Conservation (phyloP, 1,140 invertebrate genomes). For the Mycetomoellerius zeteki region DNA sequence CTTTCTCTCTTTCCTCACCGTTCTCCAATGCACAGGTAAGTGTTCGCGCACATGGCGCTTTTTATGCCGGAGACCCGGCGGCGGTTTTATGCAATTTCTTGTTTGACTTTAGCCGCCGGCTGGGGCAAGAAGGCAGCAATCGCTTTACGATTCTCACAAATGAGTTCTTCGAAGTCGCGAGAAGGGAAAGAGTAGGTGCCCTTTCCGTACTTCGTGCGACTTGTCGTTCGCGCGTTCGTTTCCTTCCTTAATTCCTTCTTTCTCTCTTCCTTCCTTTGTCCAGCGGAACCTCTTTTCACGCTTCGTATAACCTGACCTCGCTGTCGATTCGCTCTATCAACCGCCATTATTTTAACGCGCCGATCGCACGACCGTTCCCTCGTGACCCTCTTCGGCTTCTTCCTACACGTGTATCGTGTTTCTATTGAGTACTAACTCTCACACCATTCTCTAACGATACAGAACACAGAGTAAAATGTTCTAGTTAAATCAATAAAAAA, state of each 20-base stretch:
- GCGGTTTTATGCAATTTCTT: slow-evolving; percentile 76
- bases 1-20: not conserved
- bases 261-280: slow-evolving; percentile 24
- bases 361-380: slow-evolving; percentile 22
- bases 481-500: too few relatives aligned
- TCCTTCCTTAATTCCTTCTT: slow-evolving; percentile 26
- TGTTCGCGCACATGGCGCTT: slow-evolving; percentile 37
- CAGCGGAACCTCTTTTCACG: not conserved
- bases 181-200: not conserved
- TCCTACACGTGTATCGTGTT: slow-evolving; percentile 10
- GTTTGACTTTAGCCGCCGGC: slow-evolving; percentile 75
- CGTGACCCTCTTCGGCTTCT: slow-evolving; percentile 8
- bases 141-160: slow-evolving; percentile 81
- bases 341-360: slow-evolving; percentile 36
- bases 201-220: slow-evolving; percentile 9
- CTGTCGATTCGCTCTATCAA: slow-evolving; percentile 31
- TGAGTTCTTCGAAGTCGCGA: slow-evolving; percentile 80
- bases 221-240: slow-evolving; percentile 45
- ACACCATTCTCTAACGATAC: not conserved
- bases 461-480: too few relatives aligned
- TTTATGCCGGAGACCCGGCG: slow-evolving; percentile 47
- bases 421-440: not conserved
- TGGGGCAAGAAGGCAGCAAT: slow-evolving; percentile 74
- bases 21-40: slow-evolving; percentile 38
- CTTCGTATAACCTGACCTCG: slow-evolving; percentile 27